Conservation (phyloP, 2,797 vertebrate genomes). For the Chelon labrosus region DNA sequence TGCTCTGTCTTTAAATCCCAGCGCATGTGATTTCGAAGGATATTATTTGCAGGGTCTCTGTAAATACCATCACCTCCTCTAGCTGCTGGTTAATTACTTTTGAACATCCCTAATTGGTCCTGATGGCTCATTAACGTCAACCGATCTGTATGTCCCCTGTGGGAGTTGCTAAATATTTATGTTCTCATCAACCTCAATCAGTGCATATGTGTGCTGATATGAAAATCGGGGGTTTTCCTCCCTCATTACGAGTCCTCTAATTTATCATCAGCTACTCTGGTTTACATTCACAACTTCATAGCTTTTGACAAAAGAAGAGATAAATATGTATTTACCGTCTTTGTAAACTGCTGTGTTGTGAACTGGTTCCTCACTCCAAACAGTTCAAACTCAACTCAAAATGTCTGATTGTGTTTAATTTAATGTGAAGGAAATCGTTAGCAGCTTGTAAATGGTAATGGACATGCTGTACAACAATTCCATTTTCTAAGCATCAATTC, state of each 20-base stretch:
- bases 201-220: not conserved
- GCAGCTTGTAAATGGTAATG: not conserved
- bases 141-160: not conserved
- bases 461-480: not conserved
- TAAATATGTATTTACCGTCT: conserved; percentile 20
- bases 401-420: not conserved
- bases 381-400: not conserved
- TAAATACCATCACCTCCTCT: not conserved
- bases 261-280: not conserved
- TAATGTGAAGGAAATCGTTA: not conserved
- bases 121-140: conserved; percentile 16
- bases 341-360: not conserved
- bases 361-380: not conserved
- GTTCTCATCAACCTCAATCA: conserved; percentile 14
- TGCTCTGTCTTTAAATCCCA: too few relatives aligned
- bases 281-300: conserved; percentile 1
- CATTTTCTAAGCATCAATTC: not conserved
- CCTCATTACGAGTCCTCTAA: not conserved
- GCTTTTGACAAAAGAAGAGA: not conserved
- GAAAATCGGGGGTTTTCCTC: not conserved
- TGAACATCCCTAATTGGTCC: conserved; percentile 29
- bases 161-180: conserved; percentile 7
- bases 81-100: conserved; percentile 12
- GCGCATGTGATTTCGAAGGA: too few relatives aligned
- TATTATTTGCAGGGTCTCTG: not conserved